Base-by-base conservation (phyloP, 1,140 invertebrate genomes). In the Helicoverpa zea region DNA sequence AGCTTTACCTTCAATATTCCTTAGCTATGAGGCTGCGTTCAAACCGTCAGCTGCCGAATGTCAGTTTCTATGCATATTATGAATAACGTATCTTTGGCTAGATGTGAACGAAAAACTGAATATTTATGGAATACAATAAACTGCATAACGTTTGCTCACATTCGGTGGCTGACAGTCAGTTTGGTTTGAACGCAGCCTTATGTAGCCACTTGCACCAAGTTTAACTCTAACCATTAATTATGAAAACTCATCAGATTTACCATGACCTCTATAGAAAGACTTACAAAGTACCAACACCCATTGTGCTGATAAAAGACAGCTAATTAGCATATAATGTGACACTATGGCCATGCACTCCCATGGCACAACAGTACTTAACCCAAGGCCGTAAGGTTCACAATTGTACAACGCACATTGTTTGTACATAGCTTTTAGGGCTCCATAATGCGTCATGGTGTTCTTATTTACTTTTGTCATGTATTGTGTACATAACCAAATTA, bases 321-420 rank as follows among this genome's bases (percentile, higher is more conserved):
- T 79, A 72, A 89, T 89, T 89, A 86, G 81, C 87, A 89, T 89
- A 89, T 83, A 89, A 88, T 87, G 84, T 68, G 86, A 83, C 83
- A 86, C 88, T 82, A 68, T 23, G 35, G 12, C 43, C 64, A 23
- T 49, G 16, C 64, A 81, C 82, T 80, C 58, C 58, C 58, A 30
- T 16, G 14, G n/a, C 30, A 64, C 35, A 23, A 13, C 12, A 72
- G 49, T 23, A 10, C 52, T 30, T 72, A 72, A 30, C 13, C 16
- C 68, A 72, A 72, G 68, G 68, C 3, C 18, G 2, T 72, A 72
- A 54, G 23, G 68, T 30, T 72, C 49, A 72, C 52, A 54, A 72
- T 72, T 51, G 68, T 10, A 35, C 35, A 43, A 43, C 5, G 56
- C 3, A 58, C 18, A 58, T 58, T 23, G 47, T 13, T 51, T 29